Base-by-base conservation (phyloP, 1,140 invertebrate species). In the Hydropsyche tenuis region DNA sequence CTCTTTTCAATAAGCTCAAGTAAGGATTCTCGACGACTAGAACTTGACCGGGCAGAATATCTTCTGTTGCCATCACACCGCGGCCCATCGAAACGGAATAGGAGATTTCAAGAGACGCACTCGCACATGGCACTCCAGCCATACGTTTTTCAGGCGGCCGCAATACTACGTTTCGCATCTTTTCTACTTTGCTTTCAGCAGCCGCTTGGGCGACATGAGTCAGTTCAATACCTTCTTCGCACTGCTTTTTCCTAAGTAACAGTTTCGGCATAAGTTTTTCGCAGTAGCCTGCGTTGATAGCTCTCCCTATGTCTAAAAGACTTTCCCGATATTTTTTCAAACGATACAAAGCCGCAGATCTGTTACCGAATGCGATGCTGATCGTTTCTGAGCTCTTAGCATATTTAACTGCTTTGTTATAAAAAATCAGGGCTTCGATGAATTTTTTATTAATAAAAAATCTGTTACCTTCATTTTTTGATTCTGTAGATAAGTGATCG, bases 1-100 rank as follows among this genome's bases (percentile, higher is more conserved):
- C 88, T 69, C 89, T 83, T 46, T 88, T 86, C 53, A 94, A 84
- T 30, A 95, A 81, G 7, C 88, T 56, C 90, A 87, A 3, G 81
- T 91, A 96, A 9, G 94, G 91, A 62, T 90, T 86, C 84, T 97
- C 95, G 43, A 90, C 83, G 37, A 90, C 90, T 14, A 97, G 77
- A 30, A 94, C 83, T 83, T 96, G 92, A 0, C 94, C 94, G n/a
- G 90, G 86, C 74, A 82, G 80, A 72, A 93, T 87, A 78, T 92
- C 85, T 73, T 86, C 84, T 18, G 85, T 87, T 1, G 91, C 89
- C 27, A 90, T 81, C 45, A 93, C 81, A 78, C 89, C 89, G 68
- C 91, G 85, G 0, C 92, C 92, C 80, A 88, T 87, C 51, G 84
- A 82, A 72, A 86, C 74, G 30, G 80, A 84, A 72, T 87, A 87